Evolutionary conservation across 2,797 vertebrate species (phyloP), one percentile per base, ranked within the genome.

Genomic region (Spea hammondii): DNA sequence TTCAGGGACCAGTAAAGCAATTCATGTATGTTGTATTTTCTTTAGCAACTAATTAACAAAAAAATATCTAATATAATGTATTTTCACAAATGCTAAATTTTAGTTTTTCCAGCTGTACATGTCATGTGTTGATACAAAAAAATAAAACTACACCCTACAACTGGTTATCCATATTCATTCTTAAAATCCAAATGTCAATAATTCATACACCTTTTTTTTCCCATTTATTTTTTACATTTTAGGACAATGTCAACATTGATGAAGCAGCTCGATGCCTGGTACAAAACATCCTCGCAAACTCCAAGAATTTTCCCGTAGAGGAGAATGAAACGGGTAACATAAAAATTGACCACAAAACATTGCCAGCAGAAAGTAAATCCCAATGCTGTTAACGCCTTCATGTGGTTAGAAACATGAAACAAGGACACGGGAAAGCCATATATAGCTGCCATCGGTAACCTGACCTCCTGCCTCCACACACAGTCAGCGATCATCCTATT

Each of bases 171-270:
- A 32, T 32, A 32, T 32, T 32, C 32, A 32, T 32, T 32, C 32
- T 32, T 32, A 32, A 2, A 32, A 32, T 32, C 32, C 32, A 32
- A 32, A 32, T 3, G 3, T 53, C 51, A 6, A 53, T 53, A 6
- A 53, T 53, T 7, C 6, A 53, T 53, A 3, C 10, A 53, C 51
- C 6, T 53, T 7, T 57, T 6, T 13, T 65, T 10, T 65, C 17
- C 60, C 3, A 45, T 4, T 64, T 45, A 78, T 12, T 4, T 72
- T 83, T 86, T 32, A 32, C 1, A 32, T 32, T 77, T 49, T 83
- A 99, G 98, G 97, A 99, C 85, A 98, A 99, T 86, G 91, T 98
- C 85, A 99, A 99, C 54, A 96, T 99, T 71, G 97, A 99, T 0
- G 97, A 98, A 84, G 98, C 98, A 0, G 93, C 96, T n/a, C 93